phyloP scores from a whole-genome alignment of 1,140 invertebrate genomes.

The Heliothis virescens region DNA sequence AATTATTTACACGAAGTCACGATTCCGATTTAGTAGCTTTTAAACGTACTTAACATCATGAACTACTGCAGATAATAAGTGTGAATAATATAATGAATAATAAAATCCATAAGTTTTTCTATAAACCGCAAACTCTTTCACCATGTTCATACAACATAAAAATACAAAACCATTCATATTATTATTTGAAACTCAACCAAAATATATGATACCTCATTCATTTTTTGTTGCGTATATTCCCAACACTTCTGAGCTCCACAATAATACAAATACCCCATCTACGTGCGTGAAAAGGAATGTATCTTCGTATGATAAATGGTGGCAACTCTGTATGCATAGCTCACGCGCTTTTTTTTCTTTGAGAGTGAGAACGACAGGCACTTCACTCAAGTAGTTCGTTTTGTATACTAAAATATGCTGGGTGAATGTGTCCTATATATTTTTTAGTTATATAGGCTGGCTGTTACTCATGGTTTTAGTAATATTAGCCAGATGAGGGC shows the following conservation, averaged over 20 bases:
- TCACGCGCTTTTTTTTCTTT: conserved; percentile 35
- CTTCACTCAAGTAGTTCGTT: conserved; percentile 28
- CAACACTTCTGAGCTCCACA: neutral
- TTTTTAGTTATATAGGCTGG: too few relatives aligned
- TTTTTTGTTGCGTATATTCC: neutral
- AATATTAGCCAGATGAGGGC: too few relatives aligned
- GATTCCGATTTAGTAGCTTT: too few relatives aligned
- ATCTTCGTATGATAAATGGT: conserved; percentile 37
- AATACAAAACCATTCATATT: neutral
- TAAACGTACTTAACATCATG: too few relatives aligned
- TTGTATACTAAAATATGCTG: conserved; percentile 5
- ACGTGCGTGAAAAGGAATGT: conserved; percentile 29
- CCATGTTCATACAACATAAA: neutral
- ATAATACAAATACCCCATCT: neutral
- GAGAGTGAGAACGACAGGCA: conserved; percentile 24
- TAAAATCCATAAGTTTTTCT: too few relatives aligned
- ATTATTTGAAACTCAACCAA: neutral
- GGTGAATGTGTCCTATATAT: neutral
- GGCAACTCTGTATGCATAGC: conserved; percentile 28
- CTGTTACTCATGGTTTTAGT: neutral
- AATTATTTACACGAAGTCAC: too few relatives aligned
- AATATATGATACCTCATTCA: neutral
- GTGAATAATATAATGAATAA: too few relatives aligned
- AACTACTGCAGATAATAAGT: too few relatives aligned
- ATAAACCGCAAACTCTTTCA: neutral